Conservation (phyloP, 2,113 vertebrate genomes). For the Lycaon pictus region DNA sequence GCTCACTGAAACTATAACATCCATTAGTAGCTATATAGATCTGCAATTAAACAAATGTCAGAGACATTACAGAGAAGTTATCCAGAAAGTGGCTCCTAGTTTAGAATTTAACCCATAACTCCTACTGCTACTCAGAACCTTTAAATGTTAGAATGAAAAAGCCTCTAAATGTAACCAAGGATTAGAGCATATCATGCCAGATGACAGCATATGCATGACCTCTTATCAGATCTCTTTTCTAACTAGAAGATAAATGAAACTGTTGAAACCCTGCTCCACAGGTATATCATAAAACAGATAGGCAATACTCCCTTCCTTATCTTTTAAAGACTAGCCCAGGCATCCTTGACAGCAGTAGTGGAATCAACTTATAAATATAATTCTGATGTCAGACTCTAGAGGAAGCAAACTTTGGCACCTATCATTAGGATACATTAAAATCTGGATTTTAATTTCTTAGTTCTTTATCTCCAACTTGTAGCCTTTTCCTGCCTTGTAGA, state of each 20-base stretch:
- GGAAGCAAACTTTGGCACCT: neutral
- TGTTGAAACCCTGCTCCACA: neutral
- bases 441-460: neutral
- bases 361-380: neutral
- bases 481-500: neutral
- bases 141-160: neutral
- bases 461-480: neutral
- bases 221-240: neutral
- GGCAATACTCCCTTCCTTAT: neutral
- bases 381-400: neutral
- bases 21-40: neutral
- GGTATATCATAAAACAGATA: neutral
- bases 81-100: neutral
- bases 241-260: neutral
- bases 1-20: neutral
- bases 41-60: slow-evolving; percentile 34
- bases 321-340: neutral
- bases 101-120: neutral
- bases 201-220: neutral
- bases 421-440: neutral
- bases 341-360: neutral
- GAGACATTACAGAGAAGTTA: neutral
- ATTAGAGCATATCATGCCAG: neutral
- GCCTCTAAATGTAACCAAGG: neutral
- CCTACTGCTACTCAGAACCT: neutral